Evolutionary conservation across 1,140 invertebrate species (phyloP), one percentile per base, ranked within the genome.

Genomic region (Drosophila baimaii): DNA sequence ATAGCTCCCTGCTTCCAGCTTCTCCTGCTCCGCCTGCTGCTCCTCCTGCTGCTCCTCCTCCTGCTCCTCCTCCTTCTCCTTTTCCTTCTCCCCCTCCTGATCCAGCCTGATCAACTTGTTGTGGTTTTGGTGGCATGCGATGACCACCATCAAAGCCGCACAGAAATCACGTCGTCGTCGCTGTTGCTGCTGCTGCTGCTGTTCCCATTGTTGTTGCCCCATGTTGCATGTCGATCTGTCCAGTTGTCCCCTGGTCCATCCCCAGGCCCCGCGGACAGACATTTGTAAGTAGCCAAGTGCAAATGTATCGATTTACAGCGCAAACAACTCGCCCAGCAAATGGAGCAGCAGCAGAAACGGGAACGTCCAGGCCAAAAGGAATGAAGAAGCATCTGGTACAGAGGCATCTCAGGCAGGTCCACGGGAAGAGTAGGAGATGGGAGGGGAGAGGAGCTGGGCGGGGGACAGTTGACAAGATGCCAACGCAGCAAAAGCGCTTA

Each of bases 251-350:
- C 10, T 12, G 19, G 25, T 69, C 29, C 39, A 27, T 33, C 39
- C n/a, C n/a, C n/a, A n/a, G n/a, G n/a, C n/a, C n/a, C n/a, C 25
- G 29, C 25, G 23, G 70, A 75, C 37, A 10, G 72, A 74, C 51
- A 64, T 54, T 65, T 74, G 70, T 86, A 86, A 86, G 69, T 78
- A 79, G 75, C 64, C 75, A 64, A 79, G 64, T 68, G 76, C 84
- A 88, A 89, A 88, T 88, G 83, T 88, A 88, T 88, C 83, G 84
- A 88, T 89, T 88, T 88, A 88, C 83, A 88, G 72, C 79, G 71
- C 63, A 85, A 88, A 88, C 83, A 86, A 88, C 82, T 79, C 68
- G 82, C 57, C 76, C 70, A 81, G 80, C 73, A 84, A 84, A 84
- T 81, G 82, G 68, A 78, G 81, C 81, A 78, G 49, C 78, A 52